A percentile compares a stretch with the other conserved stretches of the same genome.
Conservation (phyloP, 2,888 invertebrate species). For the Syrphus vitripennis region DNA sequence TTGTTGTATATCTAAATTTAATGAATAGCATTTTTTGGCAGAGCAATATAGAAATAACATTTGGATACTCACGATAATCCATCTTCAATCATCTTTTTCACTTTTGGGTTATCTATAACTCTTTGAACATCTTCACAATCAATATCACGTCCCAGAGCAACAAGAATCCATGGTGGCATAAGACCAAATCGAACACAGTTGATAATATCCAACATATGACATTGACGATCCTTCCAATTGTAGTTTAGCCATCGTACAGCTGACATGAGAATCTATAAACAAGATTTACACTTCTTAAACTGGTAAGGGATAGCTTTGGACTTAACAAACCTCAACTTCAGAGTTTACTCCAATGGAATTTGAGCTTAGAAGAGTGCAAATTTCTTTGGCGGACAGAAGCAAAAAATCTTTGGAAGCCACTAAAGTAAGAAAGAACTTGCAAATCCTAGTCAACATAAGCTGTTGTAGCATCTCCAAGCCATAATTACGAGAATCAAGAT, state of each 20-base stretch:
- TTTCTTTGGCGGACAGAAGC: slow-evolving; percentile 85
- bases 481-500: slow-evolving; percentile 84
- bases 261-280: slow-evolving; percentile 86
- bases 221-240: slow-evolving; percentile 85
- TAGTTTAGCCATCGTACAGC: slow-evolving; percentile 90
- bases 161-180: slow-evolving; percentile 90
- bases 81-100: slow-evolving; percentile 90
- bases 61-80: slow-evolving; percentile 87
- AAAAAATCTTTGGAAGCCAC: slow-evolving; percentile 90
- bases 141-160: slow-evolving; percentile 88
- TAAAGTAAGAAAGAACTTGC: slow-evolving; percentile 88
- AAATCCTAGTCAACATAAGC: slow-evolving; percentile 84
- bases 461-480: slow-evolving; percentile 76
- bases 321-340: slow-evolving; percentile 80
- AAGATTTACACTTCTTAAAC: not conserved
- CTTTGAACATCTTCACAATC: slow-evolving; percentile 88
- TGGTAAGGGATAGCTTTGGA: not conserved
- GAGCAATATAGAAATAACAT: not conserved
- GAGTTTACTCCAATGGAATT: slow-evolving; percentile 89
- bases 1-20: slow-evolving; percentile 86
- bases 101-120: slow-evolving; percentile 85
- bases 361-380: slow-evolving; percentile 86
- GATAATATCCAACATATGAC: slow-evolving; percentile 84
- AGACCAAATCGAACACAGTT: slow-evolving; percentile 89
- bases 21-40: not conserved